Base-by-base conservation (phyloP, 2,888 invertebrate genomes). In the Antitype chi region DNA sequence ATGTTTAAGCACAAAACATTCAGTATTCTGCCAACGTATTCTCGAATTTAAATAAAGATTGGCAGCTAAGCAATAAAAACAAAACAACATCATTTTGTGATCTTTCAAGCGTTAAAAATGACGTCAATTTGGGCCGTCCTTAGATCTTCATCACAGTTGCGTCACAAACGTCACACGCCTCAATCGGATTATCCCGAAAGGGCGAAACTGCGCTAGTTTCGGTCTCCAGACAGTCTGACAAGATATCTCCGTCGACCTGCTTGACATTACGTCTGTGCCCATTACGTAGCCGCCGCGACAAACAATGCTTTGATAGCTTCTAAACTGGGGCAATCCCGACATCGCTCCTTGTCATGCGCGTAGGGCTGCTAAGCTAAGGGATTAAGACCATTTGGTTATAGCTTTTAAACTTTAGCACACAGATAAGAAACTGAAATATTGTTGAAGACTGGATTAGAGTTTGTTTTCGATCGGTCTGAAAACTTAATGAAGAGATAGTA, bases 241-340 rank as follows among this genome's bases (percentile, higher is more conserved):
- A 90, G 87, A 84, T 80, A 87, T 87, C 87, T 88, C 85, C 53
- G 80, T 79, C 88, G 89, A 88, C 87, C 87, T 86, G 89, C 76
- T 88, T 91, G 90, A 89, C 91, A 91, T 92, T 90, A 90, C 90
- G 89, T 87, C 89, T 91, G 91, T 87, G 89, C 89, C 86, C 89
- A 91, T 92, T 92, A 90, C 90, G 85, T 83, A 85, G 88, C 89
- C 91, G 90, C 85, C 90, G 88, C 92, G 92, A 94, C 94, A 94
- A 95, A 95, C 95, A 96, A 95, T 95, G 93, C 93, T 94, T 90
- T 92, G 93, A 93, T 93, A 91, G 92, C 92, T 91, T 89, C 91
- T 93, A 93, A 96, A 94, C 92, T 94, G 92, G 96, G 95, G 90
- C 95, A 94, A 94, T 94, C 94, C 94, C 91, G 86, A 91, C 91